A percentile compares a stretch with the other conserved stretches of the same genome.
These are phyloP conservation scores for Lymantria dispar DNA, from an alignment of 2,888 invertebrate species.

Conservation along the genomic window DNA sequence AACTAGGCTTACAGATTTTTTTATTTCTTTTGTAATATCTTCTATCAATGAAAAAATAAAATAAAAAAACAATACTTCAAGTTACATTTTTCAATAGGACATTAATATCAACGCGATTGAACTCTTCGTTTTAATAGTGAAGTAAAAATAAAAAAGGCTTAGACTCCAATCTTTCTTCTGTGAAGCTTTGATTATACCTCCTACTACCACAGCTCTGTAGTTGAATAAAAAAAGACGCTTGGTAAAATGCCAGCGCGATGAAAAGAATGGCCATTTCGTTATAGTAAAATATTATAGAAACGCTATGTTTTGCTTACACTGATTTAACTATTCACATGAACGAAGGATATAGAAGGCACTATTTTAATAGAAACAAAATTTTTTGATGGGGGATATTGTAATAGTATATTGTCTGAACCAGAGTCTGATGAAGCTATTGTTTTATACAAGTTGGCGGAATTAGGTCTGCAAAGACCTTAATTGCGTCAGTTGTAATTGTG, in stretches of 20 bases:
- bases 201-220: conserved; percentile 57
- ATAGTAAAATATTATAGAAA: conserved; percentile 60
- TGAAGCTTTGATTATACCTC: conserved; percentile 69
- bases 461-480: too few relatives aligned
- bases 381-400: too few relatives aligned
- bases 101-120: conserved; percentile 53
- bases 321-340: conserved; percentile 19
- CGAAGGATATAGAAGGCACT: too few relatives aligned
- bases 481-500: too few relatives aligned
- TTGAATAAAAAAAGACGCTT: conserved; percentile 69
- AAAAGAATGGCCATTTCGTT: conserved; percentile 63
- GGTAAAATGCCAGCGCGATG: conserved; percentile 73
- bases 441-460: too few relatives aligned
- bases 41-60: too few relatives aligned
- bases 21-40: conserved; percentile 5
- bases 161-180: conserved; percentile 58
- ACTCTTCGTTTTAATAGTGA: conserved; percentile 55
- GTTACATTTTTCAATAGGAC: conserved; percentile 38
- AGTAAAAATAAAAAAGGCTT: conserved; percentile 54
- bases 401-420: too few relatives aligned
- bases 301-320: conserved; percentile 44
- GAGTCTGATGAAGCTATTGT: too few relatives aligned
- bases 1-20: too few relatives aligned
- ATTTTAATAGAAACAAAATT: too few relatives aligned
- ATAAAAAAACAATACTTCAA: conserved; percentile 7